Evolutionary conservation across 2,888 invertebrate genomes (phyloP), one percentile per base, ranked within the genome.

Genomic region (Epirrhoe tristata): DNA sequence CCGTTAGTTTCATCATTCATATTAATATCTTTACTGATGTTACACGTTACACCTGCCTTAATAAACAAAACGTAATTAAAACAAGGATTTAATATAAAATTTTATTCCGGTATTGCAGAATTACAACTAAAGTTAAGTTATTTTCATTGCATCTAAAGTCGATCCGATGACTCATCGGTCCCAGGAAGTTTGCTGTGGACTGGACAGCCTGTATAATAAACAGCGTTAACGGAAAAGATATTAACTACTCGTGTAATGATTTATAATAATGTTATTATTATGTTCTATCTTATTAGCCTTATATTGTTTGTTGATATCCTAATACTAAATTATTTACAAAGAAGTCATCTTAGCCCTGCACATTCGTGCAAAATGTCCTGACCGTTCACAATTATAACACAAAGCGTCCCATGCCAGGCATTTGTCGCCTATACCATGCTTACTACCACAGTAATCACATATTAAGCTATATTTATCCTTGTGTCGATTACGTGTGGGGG

Each of bases 341-440:
- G 39, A 43, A 5, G 39, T 12, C 12, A 43, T 43, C 10, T 43
- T 60, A 32, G 46, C 58, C 5, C 12, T 55, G 51, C 67, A 68
- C 54, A 32, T 60, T 46, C 17, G 17, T 48, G 53, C 65, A 39
- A 67, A 65, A 58, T 67, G 65, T 17, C 67, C 66, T 6, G 66
- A 48, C 5, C 10, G 57, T 32, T 51, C 60, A 66, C 63, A 66
- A 12, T 8, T 58, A 63, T 62, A 73, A 66, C 53, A 64, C 56
- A 65, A 66, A 51, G 73, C 67, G 17, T 63, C 51, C 52, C 65
- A 65, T 39, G 67, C 67, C n/a, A 56, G 16, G 53, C 67, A 68
- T 48, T 24, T 54, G 17, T 67, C 66, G 1, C 64, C 67, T 7
- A 63, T n/a, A 14, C 39, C 54, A 53, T 68, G 67, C 53, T 61